Base-by-base conservation (phyloP, 2,113 vertebrate genomes). In the Poicephalus gulielmi region DNA sequence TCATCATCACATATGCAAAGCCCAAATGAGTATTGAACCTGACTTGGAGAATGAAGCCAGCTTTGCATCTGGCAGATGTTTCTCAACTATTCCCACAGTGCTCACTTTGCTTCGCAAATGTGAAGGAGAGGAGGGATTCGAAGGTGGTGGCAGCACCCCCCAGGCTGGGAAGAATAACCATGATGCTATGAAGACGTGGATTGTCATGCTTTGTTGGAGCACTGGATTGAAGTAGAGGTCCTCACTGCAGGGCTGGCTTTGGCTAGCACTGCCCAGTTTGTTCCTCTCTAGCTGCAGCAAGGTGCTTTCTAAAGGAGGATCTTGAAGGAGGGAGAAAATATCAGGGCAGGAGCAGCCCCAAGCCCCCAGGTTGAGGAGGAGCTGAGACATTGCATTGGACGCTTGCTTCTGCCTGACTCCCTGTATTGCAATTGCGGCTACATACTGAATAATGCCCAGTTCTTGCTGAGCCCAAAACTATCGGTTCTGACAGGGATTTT, bases 161-260 rank as follows among this genome's bases (percentile, higher is more conserved):
- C 7, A 2, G 15, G n/a, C 28, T n/a, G 18, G 22, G 17, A 24
- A n/a, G 13, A 15, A 8, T 28, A 20, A 13, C 6, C 3, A 7
- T 6, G 49, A 5, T 22, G 19, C 13, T 30, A 9, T 59, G 10
- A 47, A 17, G 64, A 57, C 4, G 0, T 2, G 8, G 27, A 44
- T 73, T 68, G 33, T 63, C 0, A 0, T 23, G n/a, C 31, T 49
- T 31, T 25, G 3, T 37, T 20, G 41, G 25, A 7, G 2, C 4
- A 0, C 0, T 23, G 68, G 31, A 6, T 9, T 69, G 70, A 49
- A 81, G 81, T 69, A 69, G 22, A 49, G 25, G 41, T 68, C 49
- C 46, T 84, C 0, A 2, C 52, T 0, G 0, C 5, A 13, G 16
- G 27, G 60, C 43, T 63, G 52, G 33, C 62, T 88, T 62, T 0